phyloP scores from a whole-genome alignment of 1,140 invertebrate genomes.

The Drosophila tristis region DNA sequence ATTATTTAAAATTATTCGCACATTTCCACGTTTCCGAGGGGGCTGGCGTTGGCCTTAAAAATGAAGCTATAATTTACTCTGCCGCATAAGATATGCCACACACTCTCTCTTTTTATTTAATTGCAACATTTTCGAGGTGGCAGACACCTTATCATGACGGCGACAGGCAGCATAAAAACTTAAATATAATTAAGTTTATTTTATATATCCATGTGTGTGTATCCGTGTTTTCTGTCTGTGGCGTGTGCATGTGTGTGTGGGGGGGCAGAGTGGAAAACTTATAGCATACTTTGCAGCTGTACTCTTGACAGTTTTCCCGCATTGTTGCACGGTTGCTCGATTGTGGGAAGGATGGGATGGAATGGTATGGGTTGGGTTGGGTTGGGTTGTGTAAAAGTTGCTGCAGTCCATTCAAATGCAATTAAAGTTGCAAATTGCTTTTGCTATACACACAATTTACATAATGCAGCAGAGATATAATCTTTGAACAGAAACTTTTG shows the following conservation, averaged over 20 bases:
- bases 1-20: constrained; percentile 41
- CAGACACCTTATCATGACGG: constrained; percentile 31
- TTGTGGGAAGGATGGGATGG: neutral
- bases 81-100: constrained; percentile 22
- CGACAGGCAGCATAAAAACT: constrained; percentile 35
- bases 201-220: constrained; percentile 8
- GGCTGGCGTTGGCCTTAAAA: neutral
- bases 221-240: neutral
- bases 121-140: constrained; percentile 16
- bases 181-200: constrained; percentile 53
- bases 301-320: constrained; percentile 15
- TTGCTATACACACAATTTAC: constrained; percentile 57
- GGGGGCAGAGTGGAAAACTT: constrained; percentile 6
- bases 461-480: constrained; percentile 61
- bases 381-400: constrained; percentile 30
- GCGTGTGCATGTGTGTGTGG: neutral
- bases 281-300: constrained; percentile 27
- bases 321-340: neutral
- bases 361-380: neutral
- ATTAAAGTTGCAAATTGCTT: constrained; percentile 75
- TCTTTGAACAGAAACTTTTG: constrained; percentile 39
- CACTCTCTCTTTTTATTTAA: constrained; percentile 11
- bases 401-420: constrained; percentile 59
- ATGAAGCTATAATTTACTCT: constrained; percentile 27
- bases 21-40: constrained; percentile 9